Evolutionary conservation across 2,888 invertebrate genomes (phyloP).

Genomic region (Caenorhabditis macrosperma): DNA sequence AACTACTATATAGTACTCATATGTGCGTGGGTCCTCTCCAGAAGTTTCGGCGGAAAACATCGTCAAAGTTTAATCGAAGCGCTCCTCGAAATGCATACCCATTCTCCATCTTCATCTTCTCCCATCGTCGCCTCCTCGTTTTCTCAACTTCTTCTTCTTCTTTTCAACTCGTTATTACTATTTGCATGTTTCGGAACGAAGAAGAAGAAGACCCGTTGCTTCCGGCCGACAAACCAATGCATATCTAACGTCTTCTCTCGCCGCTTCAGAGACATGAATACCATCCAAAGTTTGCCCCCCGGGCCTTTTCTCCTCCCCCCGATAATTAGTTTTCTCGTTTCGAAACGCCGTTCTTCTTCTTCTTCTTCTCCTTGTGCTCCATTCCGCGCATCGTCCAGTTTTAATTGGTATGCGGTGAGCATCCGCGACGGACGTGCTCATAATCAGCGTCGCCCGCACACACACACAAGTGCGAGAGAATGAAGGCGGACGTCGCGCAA

Average conservation of each 20-base stretch:
- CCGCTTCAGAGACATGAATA: slow-evolving; percentile 37
- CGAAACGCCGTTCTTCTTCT: slow-evolving; percentile 5
- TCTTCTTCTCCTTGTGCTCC: slow-evolving; percentile 6
- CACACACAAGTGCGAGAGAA: slow-evolving; percentile 50
- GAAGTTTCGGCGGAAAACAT: background rate
- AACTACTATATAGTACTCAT: too few species aligned
- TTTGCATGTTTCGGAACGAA: slow-evolving; percentile 58
- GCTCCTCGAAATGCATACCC: slow-evolving; percentile 43
- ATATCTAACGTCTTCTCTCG: slow-evolving; percentile 23
- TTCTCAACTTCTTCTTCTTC: background rate
- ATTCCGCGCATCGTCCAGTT: slow-evolving; percentile 3
- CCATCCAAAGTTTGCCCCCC: slow-evolving; percentile 31
- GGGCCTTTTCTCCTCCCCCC: slow-evolving; percentile 2
- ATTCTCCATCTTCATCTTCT: slow-evolving; percentile 10
- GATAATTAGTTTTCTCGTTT: slow-evolving; percentile 50
- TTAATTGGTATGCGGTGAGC: slow-evolving; percentile 57
- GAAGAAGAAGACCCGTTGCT: slow-evolving; percentile 11
- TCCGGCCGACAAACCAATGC: slow-evolving; percentile 46
- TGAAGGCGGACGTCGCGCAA: slow-evolving; percentile 47
- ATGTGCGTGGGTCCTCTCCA: too few species aligned
- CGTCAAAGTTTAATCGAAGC: slow-evolving; percentile 22
- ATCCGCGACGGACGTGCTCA: slow-evolving; percentile 27
- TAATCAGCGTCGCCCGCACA: too few species aligned
- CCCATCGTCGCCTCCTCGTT: background rate
- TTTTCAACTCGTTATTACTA: slow-evolving; percentile 24